Evolutionary conservation across 1,140 invertebrate genomes (phyloP), one percentile per base, ranked within the genome.

Genomic region (Magallana angulata): DNA sequence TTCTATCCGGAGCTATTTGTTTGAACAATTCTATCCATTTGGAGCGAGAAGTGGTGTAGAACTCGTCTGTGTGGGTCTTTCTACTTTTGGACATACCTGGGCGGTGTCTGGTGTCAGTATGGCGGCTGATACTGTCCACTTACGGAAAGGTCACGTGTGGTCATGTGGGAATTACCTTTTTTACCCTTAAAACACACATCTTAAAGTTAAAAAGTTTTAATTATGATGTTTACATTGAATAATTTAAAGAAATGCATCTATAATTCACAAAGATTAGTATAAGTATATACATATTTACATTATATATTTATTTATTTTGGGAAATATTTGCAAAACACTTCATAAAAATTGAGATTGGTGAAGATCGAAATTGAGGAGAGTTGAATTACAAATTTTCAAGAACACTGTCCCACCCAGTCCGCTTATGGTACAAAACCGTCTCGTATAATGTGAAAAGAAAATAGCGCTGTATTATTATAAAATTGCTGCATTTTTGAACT

Each of bases 11-110:
- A 76, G 36, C 68, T 18, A 76, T 76, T 76, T 76, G 68, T 76
- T 76, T 76, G 68, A 76, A 12, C 68, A 76, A 76, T 76, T 76
- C 68, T 76, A 76, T 76, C 68, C 68, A 76, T 76, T 76, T 76
- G 68, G 68, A 30, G 24, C 7, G 12, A 76, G 68, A 76, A 30
- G 68, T 76, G 24, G 68, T 12, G 24, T 24, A 30, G 68, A 76
- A 76, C 24, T 30, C 24, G 68, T 76, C 68, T 76, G 18, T 76
- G 68, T 76, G 18, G 30, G 12, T 30, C 68, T 76, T 76, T 76
- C 68, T 76, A 30, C 24, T 76, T 76, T 76, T 18, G 24, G 68
- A 30, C 68, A 76, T 76, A 30, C 68, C 68, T 76, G 8, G 9
- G 68, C 36, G 68, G 24, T 76, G 24, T 76, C 68, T 18, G 24